Evolutionary conservation across 2,113 vertebrate species (phyloP).

Genomic region (Podarcis muralis): DNA sequence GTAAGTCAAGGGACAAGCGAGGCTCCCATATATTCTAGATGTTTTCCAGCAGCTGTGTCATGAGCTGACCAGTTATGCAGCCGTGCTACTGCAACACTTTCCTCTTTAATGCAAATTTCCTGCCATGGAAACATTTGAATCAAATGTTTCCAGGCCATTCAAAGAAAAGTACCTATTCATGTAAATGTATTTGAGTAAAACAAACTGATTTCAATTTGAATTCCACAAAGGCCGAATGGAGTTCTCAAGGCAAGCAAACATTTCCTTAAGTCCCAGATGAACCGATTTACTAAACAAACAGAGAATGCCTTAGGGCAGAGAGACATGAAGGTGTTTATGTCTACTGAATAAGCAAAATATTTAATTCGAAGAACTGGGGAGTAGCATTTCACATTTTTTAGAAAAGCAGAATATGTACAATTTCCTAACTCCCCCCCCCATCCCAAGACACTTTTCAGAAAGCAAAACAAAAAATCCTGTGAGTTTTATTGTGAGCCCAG

Average conservation of each 20-base stretch:
- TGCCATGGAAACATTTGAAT: background rate
- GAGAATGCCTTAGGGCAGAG: background rate
- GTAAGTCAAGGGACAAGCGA: background rate
- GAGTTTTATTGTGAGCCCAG: background rate
- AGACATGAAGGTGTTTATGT: background rate
- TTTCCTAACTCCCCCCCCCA: background rate
- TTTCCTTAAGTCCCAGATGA: conserved; percentile 23
- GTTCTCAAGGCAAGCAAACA: conserved; percentile 26
- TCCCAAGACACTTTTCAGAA: background rate
- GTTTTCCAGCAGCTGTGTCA: background rate
- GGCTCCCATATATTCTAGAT: background rate
- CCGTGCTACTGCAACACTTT: background rate
- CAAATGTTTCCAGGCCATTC: background rate
- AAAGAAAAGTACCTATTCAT: background rate
- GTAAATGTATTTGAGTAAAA: background rate
- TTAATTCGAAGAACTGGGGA: conserved; percentile 13
- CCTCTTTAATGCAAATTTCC: background rate
- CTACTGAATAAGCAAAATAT: conserved; percentile 12
- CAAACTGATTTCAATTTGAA: conserved; percentile 3
- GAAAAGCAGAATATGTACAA: background rate
- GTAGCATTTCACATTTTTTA: background rate
- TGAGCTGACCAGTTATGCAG: background rate
- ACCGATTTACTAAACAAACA: conserved; percentile 36
- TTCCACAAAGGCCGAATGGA: background rate
- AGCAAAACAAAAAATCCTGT: background rate